Conservation (phyloP, 2,797 vertebrate genomes). For the Poeciliopsis gracilis region DNA sequence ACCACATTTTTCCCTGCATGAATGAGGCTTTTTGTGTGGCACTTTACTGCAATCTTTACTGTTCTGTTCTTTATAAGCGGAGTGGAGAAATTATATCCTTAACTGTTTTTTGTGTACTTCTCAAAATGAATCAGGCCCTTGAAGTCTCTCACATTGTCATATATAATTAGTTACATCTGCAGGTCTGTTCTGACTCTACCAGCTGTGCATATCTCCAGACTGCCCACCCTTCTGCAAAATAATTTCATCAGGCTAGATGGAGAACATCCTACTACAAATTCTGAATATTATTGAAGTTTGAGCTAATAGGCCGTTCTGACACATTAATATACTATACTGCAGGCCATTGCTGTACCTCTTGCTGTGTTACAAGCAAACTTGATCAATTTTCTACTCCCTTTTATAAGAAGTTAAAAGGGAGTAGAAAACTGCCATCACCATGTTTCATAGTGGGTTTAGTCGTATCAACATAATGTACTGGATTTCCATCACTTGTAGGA, state of each 20-base stretch:
- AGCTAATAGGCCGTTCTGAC: background rate
- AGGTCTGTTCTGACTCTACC: background rate
- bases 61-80: background rate
- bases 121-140: background rate
- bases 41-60: background rate
- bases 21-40: constrained; percentile 53
- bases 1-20: constrained; percentile 53
- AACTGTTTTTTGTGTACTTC: background rate
- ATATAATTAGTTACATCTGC: background rate
- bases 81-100: background rate
- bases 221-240: constrained; percentile 1
- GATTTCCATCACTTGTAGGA: background rate
- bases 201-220: background rate
- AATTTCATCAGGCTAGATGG: background rate
- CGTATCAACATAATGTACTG: background rate
- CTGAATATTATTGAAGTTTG: background rate
- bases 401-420: background rate
- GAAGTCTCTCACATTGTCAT: background rate
- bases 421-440: background rate
- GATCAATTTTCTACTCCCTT: background rate
- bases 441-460: background rate
- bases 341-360: background rate
- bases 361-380: background rate
- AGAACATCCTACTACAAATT: background rate
- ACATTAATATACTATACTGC: background rate